Conservation (phyloP, 2,888 invertebrate genomes). For the Hetaerina titia region DNA sequence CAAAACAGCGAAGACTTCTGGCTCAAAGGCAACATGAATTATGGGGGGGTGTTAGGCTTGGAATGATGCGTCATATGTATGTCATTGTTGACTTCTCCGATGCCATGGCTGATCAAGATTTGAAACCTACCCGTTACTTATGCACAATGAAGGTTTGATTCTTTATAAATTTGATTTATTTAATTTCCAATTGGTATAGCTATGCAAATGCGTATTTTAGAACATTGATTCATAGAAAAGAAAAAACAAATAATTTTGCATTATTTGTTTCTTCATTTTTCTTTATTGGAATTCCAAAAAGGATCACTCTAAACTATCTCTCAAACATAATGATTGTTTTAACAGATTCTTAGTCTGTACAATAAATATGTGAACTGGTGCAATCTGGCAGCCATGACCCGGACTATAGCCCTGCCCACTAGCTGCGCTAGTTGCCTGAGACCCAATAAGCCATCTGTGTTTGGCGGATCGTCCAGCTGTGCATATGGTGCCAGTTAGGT, state of each 20-base stretch:
- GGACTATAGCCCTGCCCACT: too few relatives aligned
- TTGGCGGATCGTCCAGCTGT: too few relatives aligned
- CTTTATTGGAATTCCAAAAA: too few relatives aligned
- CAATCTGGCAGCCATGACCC: too few relatives aligned
- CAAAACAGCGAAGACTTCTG: constrained; percentile 85
- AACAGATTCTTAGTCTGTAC: too few relatives aligned
- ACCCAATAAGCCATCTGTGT: too few relatives aligned
- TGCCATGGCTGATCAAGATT: constrained; percentile 95
- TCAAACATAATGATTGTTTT: too few relatives aligned
- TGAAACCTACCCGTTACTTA: constrained; percentile 94
- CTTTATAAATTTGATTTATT: constrained; percentile 30
- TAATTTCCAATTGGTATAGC: background rate
- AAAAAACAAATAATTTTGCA: background rate
- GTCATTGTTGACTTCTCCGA: constrained; percentile 96
- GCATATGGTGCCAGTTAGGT: too few relatives aligned
- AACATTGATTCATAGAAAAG: background rate
- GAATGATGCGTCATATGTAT: constrained; percentile 99
- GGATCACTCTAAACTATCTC: too few relatives aligned
- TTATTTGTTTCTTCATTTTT: too few relatives aligned
- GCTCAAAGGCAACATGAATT: constrained; percentile 81
- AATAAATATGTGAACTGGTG: too few relatives aligned
- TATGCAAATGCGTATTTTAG: constrained; percentile 37
- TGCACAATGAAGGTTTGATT: constrained; percentile 89
- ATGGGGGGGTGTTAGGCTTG: constrained; percentile 89
- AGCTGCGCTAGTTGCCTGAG: too few relatives aligned